Conservation (phyloP, 2,113 vertebrate genomes). For the Alces alces region DNA sequence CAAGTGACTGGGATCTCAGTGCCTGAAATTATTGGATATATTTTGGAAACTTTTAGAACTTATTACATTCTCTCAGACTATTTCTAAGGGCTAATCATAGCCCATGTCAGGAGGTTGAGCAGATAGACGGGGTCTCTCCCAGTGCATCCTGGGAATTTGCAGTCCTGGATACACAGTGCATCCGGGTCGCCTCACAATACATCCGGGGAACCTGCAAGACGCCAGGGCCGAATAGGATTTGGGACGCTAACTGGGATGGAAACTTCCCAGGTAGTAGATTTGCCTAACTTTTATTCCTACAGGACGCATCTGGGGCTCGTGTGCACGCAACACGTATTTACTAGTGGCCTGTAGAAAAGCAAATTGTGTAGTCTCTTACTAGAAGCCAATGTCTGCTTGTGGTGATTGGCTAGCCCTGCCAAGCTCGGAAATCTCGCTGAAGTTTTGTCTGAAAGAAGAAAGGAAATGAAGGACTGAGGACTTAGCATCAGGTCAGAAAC, state of each 20-base stretch:
- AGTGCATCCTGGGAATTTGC: not conserved
- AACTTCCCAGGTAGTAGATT: constrained; percentile 17
- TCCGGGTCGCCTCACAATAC: not conserved
- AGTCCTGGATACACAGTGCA: not conserved
- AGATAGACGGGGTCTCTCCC: not conserved
- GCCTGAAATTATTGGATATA: not conserved
- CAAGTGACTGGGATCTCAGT: not conserved
- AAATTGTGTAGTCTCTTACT: constrained; percentile 38
- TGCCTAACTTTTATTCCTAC: not conserved
- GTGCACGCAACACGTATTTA: not conserved
- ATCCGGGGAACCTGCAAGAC: not conserved
- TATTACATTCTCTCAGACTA: not conserved
- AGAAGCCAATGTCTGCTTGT: constrained; percentile 53
- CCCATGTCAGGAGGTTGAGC: not conserved
- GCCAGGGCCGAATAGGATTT: not conserved
- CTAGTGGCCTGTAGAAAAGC: constrained; percentile 9
- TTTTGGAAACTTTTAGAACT: not conserved
- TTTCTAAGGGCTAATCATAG: not conserved
- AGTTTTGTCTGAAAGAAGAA: constrained; percentile 32
- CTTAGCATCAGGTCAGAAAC: not conserved
- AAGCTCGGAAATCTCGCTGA: constrained; percentile 47
- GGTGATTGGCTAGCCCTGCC: constrained; percentile 33
- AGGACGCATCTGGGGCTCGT: not conserved
- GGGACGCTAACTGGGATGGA: not conserved
- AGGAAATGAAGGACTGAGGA: not conserved